Evolutionary conservation across 2,888 invertebrate species (phyloP).

Genomic region (Poecilobothrus nobilitatus): DNA sequence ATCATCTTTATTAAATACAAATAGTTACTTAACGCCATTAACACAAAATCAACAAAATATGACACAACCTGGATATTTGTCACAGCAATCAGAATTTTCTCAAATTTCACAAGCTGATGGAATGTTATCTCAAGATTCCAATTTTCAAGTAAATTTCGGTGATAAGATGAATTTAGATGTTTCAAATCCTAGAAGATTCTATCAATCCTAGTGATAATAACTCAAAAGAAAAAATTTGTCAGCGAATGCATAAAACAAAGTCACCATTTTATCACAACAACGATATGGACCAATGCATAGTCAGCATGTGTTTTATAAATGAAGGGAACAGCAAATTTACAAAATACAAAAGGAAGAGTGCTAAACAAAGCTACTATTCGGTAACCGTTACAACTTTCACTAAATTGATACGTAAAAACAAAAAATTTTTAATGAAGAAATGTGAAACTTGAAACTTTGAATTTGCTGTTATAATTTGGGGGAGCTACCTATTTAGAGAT

Average conservation of each 20-base stretch:
- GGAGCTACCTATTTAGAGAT: neutral
- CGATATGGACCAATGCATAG: slow-evolving; percentile 6
- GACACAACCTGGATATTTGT: slow-evolving; percentile 59
- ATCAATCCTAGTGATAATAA: slow-evolving; percentile 1
- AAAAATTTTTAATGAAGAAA: neutral
- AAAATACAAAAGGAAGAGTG: neutral
- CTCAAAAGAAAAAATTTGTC: neutral
- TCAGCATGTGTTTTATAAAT: slow-evolving; percentile 6
- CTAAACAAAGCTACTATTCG: neutral
- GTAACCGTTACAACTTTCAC: neutral
- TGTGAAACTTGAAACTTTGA: neutral
- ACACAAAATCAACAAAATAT: slow-evolving; percentile 65
- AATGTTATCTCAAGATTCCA: slow-evolving; percentile 75
- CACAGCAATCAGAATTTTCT: slow-evolving; percentile 51
- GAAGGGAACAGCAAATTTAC: slow-evolving; percentile 3
- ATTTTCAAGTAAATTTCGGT: slow-evolving; percentile 8
- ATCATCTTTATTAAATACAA: slow-evolving; percentile 34
- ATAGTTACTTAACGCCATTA: slow-evolving; percentile 58
- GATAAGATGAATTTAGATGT: slow-evolving; percentile 4
- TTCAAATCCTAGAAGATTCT: slow-evolving; percentile 4
- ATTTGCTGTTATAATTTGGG: neutral
- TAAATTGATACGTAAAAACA: neutral
- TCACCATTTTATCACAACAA: slow-evolving; percentile 1
- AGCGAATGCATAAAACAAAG: slow-evolving; percentile 3
- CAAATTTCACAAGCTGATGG: slow-evolving; percentile 82